phyloP scores from a whole-genome alignment of 2,797 vertebrate species.

The Pseudochaenichthys georgianus region DNA sequence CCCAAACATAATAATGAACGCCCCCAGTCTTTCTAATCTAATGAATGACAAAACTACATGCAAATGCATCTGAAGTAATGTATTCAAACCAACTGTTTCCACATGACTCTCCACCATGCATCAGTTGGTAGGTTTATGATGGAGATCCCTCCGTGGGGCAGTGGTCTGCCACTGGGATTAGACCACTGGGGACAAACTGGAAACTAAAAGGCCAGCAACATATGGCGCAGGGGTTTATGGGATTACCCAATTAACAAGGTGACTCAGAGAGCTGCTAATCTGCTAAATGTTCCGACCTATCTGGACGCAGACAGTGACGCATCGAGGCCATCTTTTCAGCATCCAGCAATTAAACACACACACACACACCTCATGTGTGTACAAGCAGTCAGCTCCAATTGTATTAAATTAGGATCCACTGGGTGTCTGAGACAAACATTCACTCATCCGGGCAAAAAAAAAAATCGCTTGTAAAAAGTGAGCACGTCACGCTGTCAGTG shows the following conservation, averaged over 20 bases:
- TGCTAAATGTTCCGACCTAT: conserved; percentile 67
- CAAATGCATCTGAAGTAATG: background rate
- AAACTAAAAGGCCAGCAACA: conserved; percentile 84
- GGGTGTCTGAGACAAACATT: conserved; percentile 9
- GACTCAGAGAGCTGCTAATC: conserved; percentile 84
- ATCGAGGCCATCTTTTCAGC: conserved; percentile 30
- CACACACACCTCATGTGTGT: conserved; percentile 36
- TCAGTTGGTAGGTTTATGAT: conserved; percentile 32
- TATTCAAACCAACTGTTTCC: conserved; percentile 18
- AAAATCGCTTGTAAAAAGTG: background rate
- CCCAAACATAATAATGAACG: conserved; percentile 10
- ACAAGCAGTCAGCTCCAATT: conserved; percentile 52
- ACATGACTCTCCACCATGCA: conserved; percentile 18
- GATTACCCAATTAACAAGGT: conserved; percentile 89
- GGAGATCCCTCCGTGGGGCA: conserved; percentile 36
- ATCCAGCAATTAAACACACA: conserved; percentile 46
- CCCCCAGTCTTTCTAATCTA: background rate
- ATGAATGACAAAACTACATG: background rate
- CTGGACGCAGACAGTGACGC: conserved; percentile 39
- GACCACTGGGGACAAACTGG: conserved; percentile 61
- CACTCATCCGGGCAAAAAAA: background rate
- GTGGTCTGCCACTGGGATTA: conserved; percentile 48
- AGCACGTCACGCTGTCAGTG: conserved; percentile 23
- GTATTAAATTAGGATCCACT: conserved; percentile 36
- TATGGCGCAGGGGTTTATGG: conserved; percentile 88